These are phyloP conservation scores for Chaetodon trifasciatus DNA, from an alignment of 2,797 vertebrate genomes.

Conservation along the genomic window DNA sequence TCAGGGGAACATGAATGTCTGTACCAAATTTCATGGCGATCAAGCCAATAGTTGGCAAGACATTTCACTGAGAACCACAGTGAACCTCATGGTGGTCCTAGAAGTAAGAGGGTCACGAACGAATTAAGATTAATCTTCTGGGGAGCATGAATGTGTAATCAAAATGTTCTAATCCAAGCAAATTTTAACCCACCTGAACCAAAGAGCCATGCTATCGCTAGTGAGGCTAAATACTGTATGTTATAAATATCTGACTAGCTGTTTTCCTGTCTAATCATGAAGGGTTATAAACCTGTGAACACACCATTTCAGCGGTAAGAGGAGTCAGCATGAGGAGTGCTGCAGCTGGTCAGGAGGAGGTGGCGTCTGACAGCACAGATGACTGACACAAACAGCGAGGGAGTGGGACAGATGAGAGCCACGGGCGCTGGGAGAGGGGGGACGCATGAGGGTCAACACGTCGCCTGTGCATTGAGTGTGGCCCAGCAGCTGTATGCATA, in stretches of 20 bases:
- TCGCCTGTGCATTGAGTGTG: slow-evolving; percentile 80
- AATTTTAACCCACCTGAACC: neutral
- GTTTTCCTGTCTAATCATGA: slow-evolving; percentile 7
- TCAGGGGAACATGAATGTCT: neutral
- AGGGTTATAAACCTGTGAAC: slow-evolving; percentile 17
- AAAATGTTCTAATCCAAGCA: neutral
- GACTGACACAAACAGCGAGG: slow-evolving; percentile 79
- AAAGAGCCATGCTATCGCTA: neutral
- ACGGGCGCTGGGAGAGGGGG: slow-evolving; percentile 64
- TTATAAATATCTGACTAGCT: neutral
- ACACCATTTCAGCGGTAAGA: neutral
- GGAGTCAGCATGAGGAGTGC: slow-evolving; percentile 13
- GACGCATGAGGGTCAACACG: slow-evolving; percentile 71
- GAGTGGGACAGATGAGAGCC: slow-evolving; percentile 79
- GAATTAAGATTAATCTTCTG: neutral
- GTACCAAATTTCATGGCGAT: neutral
- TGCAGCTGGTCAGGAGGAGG: slow-evolving; percentile 49
- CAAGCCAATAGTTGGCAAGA: neutral
- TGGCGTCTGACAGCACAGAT: slow-evolving; percentile 61
- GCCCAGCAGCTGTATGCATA: slow-evolving; percentile 85
- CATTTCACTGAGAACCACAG: neutral
- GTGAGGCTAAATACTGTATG: neutral
- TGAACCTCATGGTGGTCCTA: no score
- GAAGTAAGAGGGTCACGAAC: neutral
- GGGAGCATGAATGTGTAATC: neutral